A percentile compares a stretch with the other conserved stretches of the same genome.
Conservation (phyloP, 2,113 vertebrate genomes). For the Bos indicus region DNA sequence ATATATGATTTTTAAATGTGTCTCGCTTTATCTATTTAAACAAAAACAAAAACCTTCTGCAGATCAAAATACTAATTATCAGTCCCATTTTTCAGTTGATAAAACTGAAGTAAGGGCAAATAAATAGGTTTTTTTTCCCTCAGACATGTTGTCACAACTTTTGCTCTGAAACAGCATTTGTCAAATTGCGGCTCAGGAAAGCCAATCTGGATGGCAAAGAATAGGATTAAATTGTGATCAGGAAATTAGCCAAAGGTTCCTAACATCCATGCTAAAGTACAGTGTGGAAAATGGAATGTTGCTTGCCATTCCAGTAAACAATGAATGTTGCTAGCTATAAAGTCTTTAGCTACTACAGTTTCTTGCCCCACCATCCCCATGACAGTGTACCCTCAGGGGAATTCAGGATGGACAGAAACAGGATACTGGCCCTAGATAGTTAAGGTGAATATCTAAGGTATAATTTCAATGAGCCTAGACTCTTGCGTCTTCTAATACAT, state of each 20-base stretch:
- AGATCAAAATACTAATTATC: background rate
- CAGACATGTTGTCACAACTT: background rate
- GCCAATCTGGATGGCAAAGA: background rate
- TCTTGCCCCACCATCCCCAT: background rate
- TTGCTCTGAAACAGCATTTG: background rate
- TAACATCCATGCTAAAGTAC: background rate
- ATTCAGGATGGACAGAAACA: background rate
- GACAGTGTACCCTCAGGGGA: background rate
- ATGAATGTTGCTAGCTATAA: background rate
- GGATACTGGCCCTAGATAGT: background rate
- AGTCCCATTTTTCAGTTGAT: background rate
- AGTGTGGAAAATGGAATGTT: background rate
- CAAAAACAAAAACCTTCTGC: background rate
- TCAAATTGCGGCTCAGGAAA: background rate
- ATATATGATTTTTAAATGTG: background rate
- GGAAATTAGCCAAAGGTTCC: background rate
- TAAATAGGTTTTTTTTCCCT: background rate
- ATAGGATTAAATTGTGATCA: background rate
- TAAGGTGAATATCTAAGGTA: background rate
- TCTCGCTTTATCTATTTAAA: background rate
- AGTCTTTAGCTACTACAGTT: background rate
- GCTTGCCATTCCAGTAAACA: background rate
- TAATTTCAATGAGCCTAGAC: background rate
- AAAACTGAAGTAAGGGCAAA: background rate
- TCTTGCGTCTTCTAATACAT: background rate